Evolutionary conservation across 2,113 vertebrate genomes (phyloP), one percentile per base, ranked within the genome.

Genomic region (Nesospiza acunhae): DNA sequence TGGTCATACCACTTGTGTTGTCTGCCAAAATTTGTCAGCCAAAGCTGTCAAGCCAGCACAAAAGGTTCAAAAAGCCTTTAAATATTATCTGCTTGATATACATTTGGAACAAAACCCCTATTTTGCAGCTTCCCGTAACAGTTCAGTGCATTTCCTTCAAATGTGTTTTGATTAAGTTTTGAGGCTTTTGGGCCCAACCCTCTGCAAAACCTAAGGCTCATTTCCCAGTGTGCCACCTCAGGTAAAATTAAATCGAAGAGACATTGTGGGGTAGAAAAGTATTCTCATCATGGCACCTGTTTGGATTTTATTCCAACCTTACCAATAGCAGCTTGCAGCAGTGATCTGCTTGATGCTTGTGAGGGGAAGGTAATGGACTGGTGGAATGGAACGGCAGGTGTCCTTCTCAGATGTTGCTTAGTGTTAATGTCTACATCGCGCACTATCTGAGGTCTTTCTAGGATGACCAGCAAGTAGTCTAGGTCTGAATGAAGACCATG

Each of bases 81-180:
- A 39, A 60, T 63, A 59, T 14, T 76, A 28, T 59, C 16, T 49
- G 9, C 46, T 78, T 49, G 15, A 41, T 26, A 23, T 12, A 70
- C 3, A 20, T 12, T 47, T 56, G 35, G n/a, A 9, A 76, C 88
- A 73, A 24, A 2, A 1, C 2, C 4, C 3, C 2, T 59, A 14
- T 16, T 89, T 82, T 78, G 13, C 22, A 66, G 30, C 28, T 82
- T 49, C 18, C 16, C 4, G 2, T n/a, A 37, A 49, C 12, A 63
- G 46, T 46, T 69, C 0, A 7, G 33, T 46, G 30, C 11, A 46
- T 73, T 83, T 80, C 20, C 39, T 53, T 95, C n/a, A 88, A 44
- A 74, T 5, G 8, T 10, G 3, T 77, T 77, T 33, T 20, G 10
- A 62, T 39, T 60, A 47, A 47, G 31, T 89, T 89, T 52, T 76